phyloP scores from a whole-genome alignment of 2,888 invertebrate genomes.

The Polymixis lichenea region DNA sequence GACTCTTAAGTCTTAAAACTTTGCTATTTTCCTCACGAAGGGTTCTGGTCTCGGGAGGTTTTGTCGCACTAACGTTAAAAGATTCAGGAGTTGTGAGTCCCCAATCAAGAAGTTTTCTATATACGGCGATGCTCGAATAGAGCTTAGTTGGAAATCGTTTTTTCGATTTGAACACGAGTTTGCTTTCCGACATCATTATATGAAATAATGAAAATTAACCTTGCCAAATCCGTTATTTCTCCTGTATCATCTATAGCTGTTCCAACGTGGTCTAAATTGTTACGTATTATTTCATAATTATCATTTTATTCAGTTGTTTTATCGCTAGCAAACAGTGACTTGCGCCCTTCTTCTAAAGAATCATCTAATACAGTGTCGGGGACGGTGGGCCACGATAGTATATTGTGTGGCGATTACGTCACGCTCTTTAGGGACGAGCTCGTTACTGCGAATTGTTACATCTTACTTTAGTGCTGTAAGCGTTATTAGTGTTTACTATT shows the following conservation, averaged over 20 bases:
- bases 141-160: constrained; percentile 42
- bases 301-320: neutral
- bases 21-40: constrained; percentile 69
- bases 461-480: constrained; percentile 69
- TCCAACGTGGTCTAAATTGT: neutral
- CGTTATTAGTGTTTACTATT: constrained; percentile 69
- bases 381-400: constrained; percentile 67
- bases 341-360: constrained; percentile 65
- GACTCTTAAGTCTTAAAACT: constrained; percentile 69
- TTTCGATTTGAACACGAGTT: constrained; percentile 30
- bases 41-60: constrained; percentile 68
- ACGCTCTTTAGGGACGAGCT: constrained; percentile 66
- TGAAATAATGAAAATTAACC: neutral
- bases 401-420: constrained; percentile 70
- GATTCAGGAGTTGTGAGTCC: constrained; percentile 69
- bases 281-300: neutral
- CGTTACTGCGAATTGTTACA: constrained; percentile 72
- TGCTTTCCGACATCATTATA: constrained; percentile 30
- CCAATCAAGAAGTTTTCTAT: constrained; percentile 68
- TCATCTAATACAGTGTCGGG: constrained; percentile 69
- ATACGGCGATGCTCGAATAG: constrained; percentile 32
- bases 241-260: neutral
- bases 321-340: constrained; percentile 51
- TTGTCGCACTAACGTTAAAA: constrained; percentile 68
- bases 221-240: neutral